Conservation (phyloP, 1,140 invertebrate species). For the Bombus pascuorum region DNA sequence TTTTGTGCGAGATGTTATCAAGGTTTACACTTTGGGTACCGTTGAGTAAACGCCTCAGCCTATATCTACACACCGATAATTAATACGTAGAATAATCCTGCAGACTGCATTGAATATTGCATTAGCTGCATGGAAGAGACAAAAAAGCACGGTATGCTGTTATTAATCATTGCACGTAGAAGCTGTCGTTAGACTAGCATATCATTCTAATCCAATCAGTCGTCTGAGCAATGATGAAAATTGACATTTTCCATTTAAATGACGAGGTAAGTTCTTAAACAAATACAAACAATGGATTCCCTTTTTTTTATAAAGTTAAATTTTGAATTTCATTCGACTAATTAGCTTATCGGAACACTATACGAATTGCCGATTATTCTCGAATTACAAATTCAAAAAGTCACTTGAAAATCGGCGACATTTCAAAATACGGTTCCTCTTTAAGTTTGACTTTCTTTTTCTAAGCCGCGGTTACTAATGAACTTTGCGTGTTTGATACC, state of each 20-base stretch:
- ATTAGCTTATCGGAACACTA: no score
- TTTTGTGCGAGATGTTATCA: neutral
- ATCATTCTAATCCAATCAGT: neutral
- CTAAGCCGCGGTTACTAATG: neutral
- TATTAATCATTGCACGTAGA: conserved; percentile 1
- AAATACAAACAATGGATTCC: neutral
- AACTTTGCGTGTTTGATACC: neutral
- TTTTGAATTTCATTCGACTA: no score
- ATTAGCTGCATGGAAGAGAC: neutral
- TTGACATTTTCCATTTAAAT: neutral
- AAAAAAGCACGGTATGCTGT: neutral
- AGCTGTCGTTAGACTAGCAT: neutral
- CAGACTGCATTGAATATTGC: neutral
- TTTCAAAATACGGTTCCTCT: neutral
- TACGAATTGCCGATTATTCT: no score
- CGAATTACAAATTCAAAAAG: neutral
- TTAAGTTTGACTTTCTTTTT: neutral
- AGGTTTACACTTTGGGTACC: neutral
- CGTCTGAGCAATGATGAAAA: neutral
- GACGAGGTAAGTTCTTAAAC: neutral
- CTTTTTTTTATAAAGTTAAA: no score
- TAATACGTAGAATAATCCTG: neutral
- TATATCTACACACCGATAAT: neutral
- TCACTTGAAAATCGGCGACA: neutral
- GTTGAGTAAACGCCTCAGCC: neutral